phyloP scores from a whole-genome alignment of 2,797 vertebrate genomes.

The Mormyrops boulengeri region DNA sequence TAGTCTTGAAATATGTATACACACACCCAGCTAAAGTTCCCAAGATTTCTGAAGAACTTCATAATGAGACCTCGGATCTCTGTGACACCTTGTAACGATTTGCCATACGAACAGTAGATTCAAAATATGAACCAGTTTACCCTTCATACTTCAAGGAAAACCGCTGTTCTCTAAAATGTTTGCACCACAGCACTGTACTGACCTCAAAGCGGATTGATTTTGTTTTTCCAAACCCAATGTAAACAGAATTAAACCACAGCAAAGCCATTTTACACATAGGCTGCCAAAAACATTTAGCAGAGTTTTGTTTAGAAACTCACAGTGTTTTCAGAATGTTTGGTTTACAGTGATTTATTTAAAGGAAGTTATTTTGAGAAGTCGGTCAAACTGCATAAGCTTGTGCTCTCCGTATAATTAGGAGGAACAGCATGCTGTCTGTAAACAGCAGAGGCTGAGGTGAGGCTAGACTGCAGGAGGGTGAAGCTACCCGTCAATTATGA shows the following conservation, averaged over 20 bases:
- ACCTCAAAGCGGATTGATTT: background rate
- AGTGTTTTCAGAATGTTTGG: background rate
- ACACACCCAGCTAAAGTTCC: background rate
- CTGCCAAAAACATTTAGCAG: background rate
- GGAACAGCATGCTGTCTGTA: constrained; percentile 47
- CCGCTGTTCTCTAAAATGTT: background rate
- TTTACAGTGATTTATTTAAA: constrained; percentile 23
- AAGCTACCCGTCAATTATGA: constrained; percentile 59
- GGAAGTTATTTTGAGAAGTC: constrained; percentile 49
- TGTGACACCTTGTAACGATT: background rate
- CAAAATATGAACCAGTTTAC: background rate
- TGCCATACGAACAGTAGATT: background rate
- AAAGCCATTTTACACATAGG: background rate
- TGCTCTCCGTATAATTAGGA: constrained; percentile 63
- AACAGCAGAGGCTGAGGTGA: constrained; percentile 47
- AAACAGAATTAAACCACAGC: background rate
- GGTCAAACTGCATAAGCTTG: constrained; percentile 52
- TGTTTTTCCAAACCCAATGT: background rate
- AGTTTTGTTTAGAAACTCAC: constrained; percentile 9
- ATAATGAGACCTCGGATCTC: background rate
- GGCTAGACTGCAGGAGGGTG: constrained; percentile 48
- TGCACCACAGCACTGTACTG: background rate
- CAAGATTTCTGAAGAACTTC: background rate
- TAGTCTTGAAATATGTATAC: background rate
- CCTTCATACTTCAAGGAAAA: background rate